A percentile compares a stretch with the other conserved stretches of the same genome.
These are phyloP conservation scores for Lamproptera curius DNA, from an alignment of 2,888 invertebrate genomes.

Conservation along the genomic window DNA sequence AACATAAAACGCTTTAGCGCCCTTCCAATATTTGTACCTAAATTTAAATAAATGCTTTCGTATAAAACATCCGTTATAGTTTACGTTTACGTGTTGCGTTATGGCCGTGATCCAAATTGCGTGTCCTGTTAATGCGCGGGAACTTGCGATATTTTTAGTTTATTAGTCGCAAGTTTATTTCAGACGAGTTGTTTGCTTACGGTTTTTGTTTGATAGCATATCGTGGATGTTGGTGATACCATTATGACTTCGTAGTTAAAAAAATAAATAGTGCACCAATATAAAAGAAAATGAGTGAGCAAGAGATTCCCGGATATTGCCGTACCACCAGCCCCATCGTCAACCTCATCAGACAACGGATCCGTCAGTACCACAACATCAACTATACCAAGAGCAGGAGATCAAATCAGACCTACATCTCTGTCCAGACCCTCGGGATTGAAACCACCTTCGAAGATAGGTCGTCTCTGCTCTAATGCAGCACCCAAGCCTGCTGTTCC, in stretches of 20 bases:
- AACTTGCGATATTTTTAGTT: slow-evolving; percentile 73
- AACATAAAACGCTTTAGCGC: slow-evolving; percentile 7
- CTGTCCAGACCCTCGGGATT: slow-evolving; percentile 79
- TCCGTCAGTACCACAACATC: slow-evolving; percentile 52
- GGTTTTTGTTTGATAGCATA: slow-evolving; percentile 38
- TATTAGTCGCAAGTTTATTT: slow-evolving; percentile 54
- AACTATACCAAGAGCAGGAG: slow-evolving; percentile 33
- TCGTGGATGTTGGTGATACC: slow-evolving; percentile 17
- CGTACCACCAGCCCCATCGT: slow-evolving; percentile 43
- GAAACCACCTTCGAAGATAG: slow-evolving; percentile 82
- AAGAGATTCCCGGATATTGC: slow-evolving; percentile 43
- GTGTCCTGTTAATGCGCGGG: slow-evolving; percentile 71
- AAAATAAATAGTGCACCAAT: slow-evolving; percentile 34
- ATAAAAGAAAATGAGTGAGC: slow-evolving; percentile 64
- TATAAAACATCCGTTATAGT: slow-evolving; percentile 34
- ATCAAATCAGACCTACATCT: slow-evolving; percentile 53
- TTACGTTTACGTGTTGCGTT: slow-evolving; percentile 47
- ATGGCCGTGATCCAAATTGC: slow-evolving; percentile 76
- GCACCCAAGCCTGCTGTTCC: slow-evolving; percentile 84
- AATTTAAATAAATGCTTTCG: slow-evolving; percentile 24
- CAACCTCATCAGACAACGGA: slow-evolving; percentile 53
- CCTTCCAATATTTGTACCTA: slow-evolving; percentile 10
- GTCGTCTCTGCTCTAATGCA: slow-evolving; percentile 80
- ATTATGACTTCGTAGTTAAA: slow-evolving; percentile 32
- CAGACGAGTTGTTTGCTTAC: slow-evolving; percentile 45